Evolutionary conservation across 2,797 vertebrate genomes (phyloP), one percentile per base, ranked within the genome.

Genomic region (Galago senegalensis): DNA sequence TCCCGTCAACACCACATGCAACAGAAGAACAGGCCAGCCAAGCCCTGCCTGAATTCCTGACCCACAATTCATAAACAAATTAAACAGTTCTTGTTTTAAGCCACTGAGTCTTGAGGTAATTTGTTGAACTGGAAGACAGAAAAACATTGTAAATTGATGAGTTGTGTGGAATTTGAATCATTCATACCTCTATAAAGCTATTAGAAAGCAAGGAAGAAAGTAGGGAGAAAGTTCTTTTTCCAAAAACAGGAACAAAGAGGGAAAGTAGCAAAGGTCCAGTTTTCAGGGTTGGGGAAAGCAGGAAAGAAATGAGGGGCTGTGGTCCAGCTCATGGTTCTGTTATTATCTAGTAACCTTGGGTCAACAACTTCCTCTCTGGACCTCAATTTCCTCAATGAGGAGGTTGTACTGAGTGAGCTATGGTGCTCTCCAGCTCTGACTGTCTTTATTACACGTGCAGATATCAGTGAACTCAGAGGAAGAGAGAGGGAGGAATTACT

Each of bases 381-480:
- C 49, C 93, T 94, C 80, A 73, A 25, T 72, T 88, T 89, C 91
- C 96, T 80, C 73, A 61, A 31, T 17, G 10, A 63, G 40, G 37
- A 85, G 31, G 49, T 13, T 82, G 17, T 43, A 46, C 7, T 0
- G 84, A 46, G 81, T 34, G 21, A 67, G 16, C 69, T 37, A 3
- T n/a, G 49, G 75, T 46, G 31, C 75, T 84, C 92, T 60, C 81
- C 37, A 56, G 63, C 40, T 72, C 72, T 87, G 46, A 72, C 29
- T 5, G 4, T 29, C 82, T 29, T 37, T 14, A 21, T 37, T 69
- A 69, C 3, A 10, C 16, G 20, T 0, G 7, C 4, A 10, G 37
- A 13, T 27, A 56, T 29, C 46, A 20, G 23, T 13, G 29, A 81
- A 37, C 0, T 16, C 65, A 67, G 16, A 53, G 25, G 65, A 37